Evolutionary conservation across 1,140 invertebrate genomes (phyloP).

Genomic region (Liolophura sinensis): DNA sequence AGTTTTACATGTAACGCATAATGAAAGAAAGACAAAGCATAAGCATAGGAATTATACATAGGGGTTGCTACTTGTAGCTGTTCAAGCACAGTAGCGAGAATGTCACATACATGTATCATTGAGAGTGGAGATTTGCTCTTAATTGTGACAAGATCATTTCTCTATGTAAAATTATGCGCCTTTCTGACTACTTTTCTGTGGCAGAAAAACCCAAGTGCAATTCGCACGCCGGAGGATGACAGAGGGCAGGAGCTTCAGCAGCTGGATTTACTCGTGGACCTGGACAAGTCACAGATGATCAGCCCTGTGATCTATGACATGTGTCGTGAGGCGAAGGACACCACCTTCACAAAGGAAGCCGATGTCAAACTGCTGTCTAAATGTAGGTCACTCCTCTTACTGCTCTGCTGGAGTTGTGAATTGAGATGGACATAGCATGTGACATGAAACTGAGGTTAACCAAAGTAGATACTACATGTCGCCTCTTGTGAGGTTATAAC

Average conservation of each 20-base stretch:
- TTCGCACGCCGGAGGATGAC: constrained; percentile 86
- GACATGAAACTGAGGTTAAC: too few relatives aligned
- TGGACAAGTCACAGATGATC: constrained; percentile 38
- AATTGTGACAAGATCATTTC: neutral
- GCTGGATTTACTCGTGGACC: constrained; percentile 69
- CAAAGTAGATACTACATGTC: neutral
- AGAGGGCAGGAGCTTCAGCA: constrained; percentile 77
- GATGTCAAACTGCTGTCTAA: constrained; percentile 74
- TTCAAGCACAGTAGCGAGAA: too few relatives aligned
- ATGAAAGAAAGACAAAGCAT: too few relatives aligned
- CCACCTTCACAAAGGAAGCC: constrained; percentile 76
- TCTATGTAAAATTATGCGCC: neutral
- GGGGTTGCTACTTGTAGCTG: too few relatives aligned
- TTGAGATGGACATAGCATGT: neutral
- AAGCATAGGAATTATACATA: too few relatives aligned
- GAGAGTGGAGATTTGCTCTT: too few relatives aligned
- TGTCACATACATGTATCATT: too few relatives aligned
- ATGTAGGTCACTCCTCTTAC: constrained; percentile 64
- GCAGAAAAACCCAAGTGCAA: constrained; percentile 80
- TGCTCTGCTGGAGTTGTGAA: neutral
- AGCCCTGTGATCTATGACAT: constrained; percentile 66
- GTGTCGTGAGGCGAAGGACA: constrained; percentile 75
- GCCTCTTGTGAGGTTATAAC: neutral
- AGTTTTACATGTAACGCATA: too few relatives aligned
- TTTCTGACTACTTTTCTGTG: constrained; percentile 22